phyloP scores from a whole-genome alignment of 1,140 invertebrate species.

The Portunus trituberculatus region DNA sequence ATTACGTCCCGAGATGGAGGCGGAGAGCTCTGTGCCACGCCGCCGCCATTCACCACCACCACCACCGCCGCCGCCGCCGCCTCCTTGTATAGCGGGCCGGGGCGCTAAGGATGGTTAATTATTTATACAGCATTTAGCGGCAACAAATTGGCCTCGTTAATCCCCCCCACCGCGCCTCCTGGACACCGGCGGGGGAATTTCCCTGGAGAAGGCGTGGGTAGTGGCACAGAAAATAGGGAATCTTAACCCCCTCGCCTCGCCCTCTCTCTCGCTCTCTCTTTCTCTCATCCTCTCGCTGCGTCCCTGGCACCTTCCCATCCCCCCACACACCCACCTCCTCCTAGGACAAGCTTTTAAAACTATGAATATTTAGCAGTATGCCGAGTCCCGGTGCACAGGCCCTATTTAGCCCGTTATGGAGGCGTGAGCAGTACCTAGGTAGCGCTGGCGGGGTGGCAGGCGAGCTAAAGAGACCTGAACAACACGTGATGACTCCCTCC shows the following conservation, averaged over 20 bases:
- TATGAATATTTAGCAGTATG: slow-evolving; percentile 63
- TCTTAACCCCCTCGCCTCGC: neutral
- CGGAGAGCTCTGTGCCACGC: neutral
- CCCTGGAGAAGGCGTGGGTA: slow-evolving; percentile 58
- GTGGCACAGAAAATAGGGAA: slow-evolving; percentile 57
- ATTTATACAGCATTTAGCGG: slow-evolving; percentile 68
- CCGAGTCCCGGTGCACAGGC: neutral
- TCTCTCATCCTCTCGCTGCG: neutral
- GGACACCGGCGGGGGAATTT: slow-evolving; percentile 57
- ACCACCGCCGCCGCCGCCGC: neutral
- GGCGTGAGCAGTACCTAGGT: neutral
- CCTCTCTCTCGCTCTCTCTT: slow-evolving; percentile 35
- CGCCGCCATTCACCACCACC: neutral
- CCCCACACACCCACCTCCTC: neutral
- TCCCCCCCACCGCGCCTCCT: neutral
- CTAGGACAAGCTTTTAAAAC: slow-evolving; percentile 37
- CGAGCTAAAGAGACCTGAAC: neutral
- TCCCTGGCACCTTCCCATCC: neutral
- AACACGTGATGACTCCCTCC: neutral
- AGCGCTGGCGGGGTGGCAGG: neutral
- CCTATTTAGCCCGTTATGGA: neutral
- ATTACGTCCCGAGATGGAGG: neutral
- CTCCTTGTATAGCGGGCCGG: neutral
- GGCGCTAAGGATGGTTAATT: slow-evolving; percentile 63
- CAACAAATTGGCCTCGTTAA: slow-evolving; percentile 66